Conservation (phyloP, 1,140 invertebrate genomes). For the Solenopsis invicta region DNA sequence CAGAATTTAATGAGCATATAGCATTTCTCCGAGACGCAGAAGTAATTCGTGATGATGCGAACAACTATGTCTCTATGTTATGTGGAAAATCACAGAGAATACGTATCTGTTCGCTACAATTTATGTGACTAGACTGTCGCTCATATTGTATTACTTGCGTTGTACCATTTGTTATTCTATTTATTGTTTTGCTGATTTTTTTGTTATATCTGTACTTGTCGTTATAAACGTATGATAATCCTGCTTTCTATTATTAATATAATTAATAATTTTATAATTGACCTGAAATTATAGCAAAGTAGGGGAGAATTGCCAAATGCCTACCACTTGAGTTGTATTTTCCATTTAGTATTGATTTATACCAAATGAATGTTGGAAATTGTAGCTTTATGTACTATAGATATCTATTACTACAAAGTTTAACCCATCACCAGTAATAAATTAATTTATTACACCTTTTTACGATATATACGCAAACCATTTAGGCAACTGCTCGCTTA, state of each 20-base stretch:
- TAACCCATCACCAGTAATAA: no score
- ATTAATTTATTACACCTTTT: no score
- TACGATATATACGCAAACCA: no score
- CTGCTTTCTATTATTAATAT: neutral
- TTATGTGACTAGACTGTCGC: neutral
- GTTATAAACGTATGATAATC: neutral
- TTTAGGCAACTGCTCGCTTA: no score
- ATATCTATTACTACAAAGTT: no score
- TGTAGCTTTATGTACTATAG: no score
- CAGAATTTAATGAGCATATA: conserved; percentile 57
- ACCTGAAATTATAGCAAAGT: neutral
- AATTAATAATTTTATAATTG: neutral
- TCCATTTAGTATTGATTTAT: no score
- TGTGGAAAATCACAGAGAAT: conserved; percentile 49
- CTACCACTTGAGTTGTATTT: no score
- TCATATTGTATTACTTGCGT: neutral
- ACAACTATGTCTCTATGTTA: conserved; percentile 47
- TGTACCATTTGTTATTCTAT: neutral
- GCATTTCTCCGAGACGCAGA: conserved; percentile 9
- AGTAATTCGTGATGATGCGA: conserved; percentile 60
- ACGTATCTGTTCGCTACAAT: conserved; percentile 42
- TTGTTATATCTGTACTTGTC: neutral
- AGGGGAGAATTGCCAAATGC: no score
- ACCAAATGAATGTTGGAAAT: no score
- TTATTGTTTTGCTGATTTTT: neutral